Evolutionary conservation across 2,797 vertebrate species (phyloP), one percentile per base, ranked within the genome.

Genomic region (Arrhamphus sclerolepis): DNA sequence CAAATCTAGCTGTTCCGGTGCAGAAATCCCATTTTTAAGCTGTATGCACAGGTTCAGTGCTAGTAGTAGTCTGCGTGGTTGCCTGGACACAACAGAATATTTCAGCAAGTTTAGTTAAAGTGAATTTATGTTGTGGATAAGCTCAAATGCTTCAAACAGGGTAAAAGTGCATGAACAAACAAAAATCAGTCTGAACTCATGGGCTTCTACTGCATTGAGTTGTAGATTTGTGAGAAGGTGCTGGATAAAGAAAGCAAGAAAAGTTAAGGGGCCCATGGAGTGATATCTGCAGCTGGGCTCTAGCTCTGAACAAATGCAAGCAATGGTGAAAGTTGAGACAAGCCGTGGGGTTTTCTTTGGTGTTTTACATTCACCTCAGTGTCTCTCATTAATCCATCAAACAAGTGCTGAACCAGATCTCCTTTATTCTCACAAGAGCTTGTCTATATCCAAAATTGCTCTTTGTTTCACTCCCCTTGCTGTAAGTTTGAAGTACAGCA

Each of bases 281-380:
- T 41, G 70, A 60, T 54, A 56, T 62, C 49, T 73, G 56, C 69
- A 77, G 72, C 31, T 51, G 56, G 60, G 46, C 50, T 69, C 60
- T 19, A 69, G 60, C 55, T 56, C 40, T 49, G 42, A 66, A 65
- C 56, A 66, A 67, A 77, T 57, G 61, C 53, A 21, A 69, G 28
- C 10, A 8, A 49, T 40, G 67, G 70, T 85, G 84, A 87, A 78
- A 82, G 46, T 49, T 65, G 64, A 80, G 74, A 57, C 24, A 19
- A 72, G 46, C 64, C 19, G 7, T 34, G 43, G 55, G 40, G 48
- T 2, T 48, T 51, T 47, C 19, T 38, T 56, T 57, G 44, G 16
- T 64, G 57, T 67, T 77, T 75, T 62, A 70, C 56, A 74, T 78
- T 82, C 70, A 79, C 61, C 41, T 61, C 53, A 46, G 43, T 55